Percentiles rank a stretch among this genome's conserved stretches.
Conservation (phyloP, 2,888 invertebrate genomes). For the Candidula unifasciata region DNA sequence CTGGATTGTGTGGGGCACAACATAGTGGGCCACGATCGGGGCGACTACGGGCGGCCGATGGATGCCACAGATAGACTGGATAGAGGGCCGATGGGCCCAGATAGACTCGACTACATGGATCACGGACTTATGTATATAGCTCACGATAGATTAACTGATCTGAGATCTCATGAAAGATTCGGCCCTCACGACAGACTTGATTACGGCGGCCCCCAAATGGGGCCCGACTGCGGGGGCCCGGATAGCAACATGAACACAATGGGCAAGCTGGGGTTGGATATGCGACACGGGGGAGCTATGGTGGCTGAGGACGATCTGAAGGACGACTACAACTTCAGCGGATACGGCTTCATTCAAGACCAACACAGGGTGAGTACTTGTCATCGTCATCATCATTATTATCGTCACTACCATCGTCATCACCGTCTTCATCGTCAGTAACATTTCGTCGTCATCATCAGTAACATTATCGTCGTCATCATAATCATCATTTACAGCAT, state of each 20-base stretch:
- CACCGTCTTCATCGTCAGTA: background rate
- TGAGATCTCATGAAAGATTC: constrained; percentile 18
- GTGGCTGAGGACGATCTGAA: constrained; percentile 29
- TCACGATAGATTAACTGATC: constrained; percentile 20
- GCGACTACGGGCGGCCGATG: constrained; percentile 13
- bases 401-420: background rate
- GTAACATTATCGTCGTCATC: background rate
- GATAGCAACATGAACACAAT: constrained; percentile 43
- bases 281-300: constrained; percentile 12
- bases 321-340: constrained; percentile 35
- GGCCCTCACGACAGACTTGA: constrained; percentile 34
- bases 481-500: background rate
- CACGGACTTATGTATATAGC: constrained; percentile 13
- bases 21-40: background rate
- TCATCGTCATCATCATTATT: background rate
- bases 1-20: constrained; percentile 12
- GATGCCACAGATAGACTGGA: constrained; percentile 10
- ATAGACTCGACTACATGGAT: constrained; percentile 20
- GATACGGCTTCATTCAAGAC: constrained; percentile 32
- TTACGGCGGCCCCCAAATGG: constrained; percentile 5
- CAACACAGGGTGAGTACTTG: constrained; percentile 35
- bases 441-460: background rate
- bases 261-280: constrained; percentile 13
- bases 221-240: constrained; percentile 33
- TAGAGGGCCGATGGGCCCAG: constrained; percentile 9